These are phyloP conservation scores for Rhagoletis pomonella DNA, from an alignment of 1,140 invertebrate genomes.

Conservation along the genomic window DNA sequence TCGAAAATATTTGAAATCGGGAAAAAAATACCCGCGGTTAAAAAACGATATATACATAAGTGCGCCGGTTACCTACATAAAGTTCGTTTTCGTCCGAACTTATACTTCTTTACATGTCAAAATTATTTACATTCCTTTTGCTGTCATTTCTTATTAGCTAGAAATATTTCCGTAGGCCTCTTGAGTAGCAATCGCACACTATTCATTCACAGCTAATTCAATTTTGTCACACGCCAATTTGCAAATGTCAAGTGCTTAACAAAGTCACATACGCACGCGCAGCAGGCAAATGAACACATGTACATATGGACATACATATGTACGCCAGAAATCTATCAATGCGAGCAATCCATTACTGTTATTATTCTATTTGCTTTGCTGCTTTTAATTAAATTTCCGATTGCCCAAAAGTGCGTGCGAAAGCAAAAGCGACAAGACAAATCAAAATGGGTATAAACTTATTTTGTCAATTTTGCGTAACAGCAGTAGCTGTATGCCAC, in stretches of 20 bases:
- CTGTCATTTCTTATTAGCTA: background rate
- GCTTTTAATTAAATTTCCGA: conserved; percentile 23
- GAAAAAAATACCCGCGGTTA: too few species aligned
- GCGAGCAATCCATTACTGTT: background rate
- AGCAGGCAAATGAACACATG: too few species aligned
- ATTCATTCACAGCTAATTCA: conserved; percentile 11
- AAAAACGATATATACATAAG: too few species aligned
- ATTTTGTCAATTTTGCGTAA: conserved; percentile 16
- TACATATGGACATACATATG: background rate
- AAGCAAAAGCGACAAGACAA: background rate
- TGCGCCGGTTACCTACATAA: too few species aligned
- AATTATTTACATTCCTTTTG: background rate
- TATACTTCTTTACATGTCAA: too few species aligned
- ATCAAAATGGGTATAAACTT: background rate
- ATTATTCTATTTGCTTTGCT: background rate
- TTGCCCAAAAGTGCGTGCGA: conserved; percentile 29
- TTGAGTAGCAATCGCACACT: background rate
- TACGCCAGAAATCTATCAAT: background rate
- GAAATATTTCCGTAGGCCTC: background rate
- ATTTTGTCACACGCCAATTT: conserved; percentile 45
- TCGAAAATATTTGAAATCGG: too few species aligned
- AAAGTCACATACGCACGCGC: background rate
- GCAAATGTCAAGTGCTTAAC: conserved; percentile 16
- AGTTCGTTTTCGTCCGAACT: too few species aligned
- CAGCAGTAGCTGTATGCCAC: background rate